Percentiles rank a stretch among this genome's conserved stretches.
These are phyloP conservation scores for Prorops nasuta DNA, from an alignment of 1,140 invertebrate genomes.

Conservation along the genomic window DNA sequence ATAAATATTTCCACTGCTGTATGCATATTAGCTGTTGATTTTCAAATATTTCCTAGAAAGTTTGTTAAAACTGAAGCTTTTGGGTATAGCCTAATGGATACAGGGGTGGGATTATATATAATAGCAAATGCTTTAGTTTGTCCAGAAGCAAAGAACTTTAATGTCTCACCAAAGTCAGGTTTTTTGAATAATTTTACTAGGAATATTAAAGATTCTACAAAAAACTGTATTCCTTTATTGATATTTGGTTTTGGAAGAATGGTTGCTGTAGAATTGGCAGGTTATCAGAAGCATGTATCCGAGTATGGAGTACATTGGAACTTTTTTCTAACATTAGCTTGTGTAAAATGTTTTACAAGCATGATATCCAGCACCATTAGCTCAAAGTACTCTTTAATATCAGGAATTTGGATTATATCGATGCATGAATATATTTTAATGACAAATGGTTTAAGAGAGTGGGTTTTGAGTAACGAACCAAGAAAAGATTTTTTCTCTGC, in stretches of 20 bases:
- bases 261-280: slow-evolving; percentile 62
- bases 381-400: slow-evolving; percentile 51
- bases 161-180: slow-evolving; percentile 39
- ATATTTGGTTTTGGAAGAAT: slow-evolving; percentile 72
- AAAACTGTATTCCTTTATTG: slow-evolving; percentile 60
- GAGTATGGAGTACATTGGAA: slow-evolving; percentile 98
- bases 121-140: slow-evolving; percentile 82
- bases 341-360: slow-evolving; percentile 74
- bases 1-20: slow-evolving; percentile 76
- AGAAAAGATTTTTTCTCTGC: slow-evolving; percentile 69
- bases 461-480: slow-evolving; percentile 66
- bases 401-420: slow-evolving; percentile 58
- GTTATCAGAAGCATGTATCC: slow-evolving; percentile 83
- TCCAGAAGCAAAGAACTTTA: slow-evolving; percentile 55
- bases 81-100: slow-evolving; percentile 92
- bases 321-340: slow-evolving; percentile 90
- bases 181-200: slow-evolving; percentile 20
- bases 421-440: slow-evolving; percentile 71
- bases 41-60: slow-evolving; percentile 77
- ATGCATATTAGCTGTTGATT: slow-evolving; percentile 92
- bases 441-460: slow-evolving; percentile 64
- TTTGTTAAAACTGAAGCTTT: slow-evolving; percentile 85
- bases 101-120: slow-evolving; percentile 88
- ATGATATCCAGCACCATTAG: slow-evolving; percentile 57
- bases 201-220: slow-evolving; percentile 43